Conservation (phyloP, 2,888 invertebrate genomes). For the Orthonychiurus folsomi region DNA sequence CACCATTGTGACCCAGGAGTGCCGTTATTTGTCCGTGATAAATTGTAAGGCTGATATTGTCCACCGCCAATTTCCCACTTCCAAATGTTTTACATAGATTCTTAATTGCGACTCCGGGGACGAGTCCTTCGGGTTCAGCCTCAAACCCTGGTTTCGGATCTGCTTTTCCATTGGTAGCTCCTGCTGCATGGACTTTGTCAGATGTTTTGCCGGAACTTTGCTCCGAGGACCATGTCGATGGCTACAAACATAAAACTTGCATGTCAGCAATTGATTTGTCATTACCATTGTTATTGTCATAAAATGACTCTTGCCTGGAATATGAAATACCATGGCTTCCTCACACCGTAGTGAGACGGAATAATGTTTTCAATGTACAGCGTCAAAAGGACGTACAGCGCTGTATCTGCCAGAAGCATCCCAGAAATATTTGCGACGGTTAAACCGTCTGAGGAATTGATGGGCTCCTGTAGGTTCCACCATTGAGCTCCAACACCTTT, state of each 20-base stretch:
- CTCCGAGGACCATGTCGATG: slow-evolving; percentile 10
- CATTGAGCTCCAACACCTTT: slow-evolving; percentile 44
- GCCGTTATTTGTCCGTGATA: slow-evolving; percentile 77
- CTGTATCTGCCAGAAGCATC: slow-evolving; percentile 40
- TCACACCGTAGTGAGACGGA: slow-evolving; percentile 62
- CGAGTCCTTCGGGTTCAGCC: slow-evolving; percentile 43
- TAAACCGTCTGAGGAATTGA: slow-evolving; percentile 42
- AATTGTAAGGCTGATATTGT: slow-evolving; percentile 62
- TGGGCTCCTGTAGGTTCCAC: slow-evolving; percentile 42
- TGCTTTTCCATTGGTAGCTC: slow-evolving; percentile 8
- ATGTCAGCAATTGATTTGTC: not conserved
- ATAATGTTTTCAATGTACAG: slow-evolving; percentile 55
- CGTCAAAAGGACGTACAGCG: slow-evolving; percentile 51
- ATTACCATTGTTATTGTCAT: not conserved
- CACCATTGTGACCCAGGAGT: slow-evolving; percentile 78
- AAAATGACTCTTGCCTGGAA: slow-evolving; percentile 48
- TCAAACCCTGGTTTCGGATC: slow-evolving; percentile 42
- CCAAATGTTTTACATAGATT: slow-evolving; percentile 40
- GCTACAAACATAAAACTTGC: not conserved
- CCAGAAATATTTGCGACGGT: slow-evolving; percentile 43
- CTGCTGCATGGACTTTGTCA: not conserved
- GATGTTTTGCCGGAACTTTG: slow-evolving; percentile 11
- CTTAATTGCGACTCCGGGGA: slow-evolving; percentile 44
- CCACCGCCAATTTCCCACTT: slow-evolving; percentile 53
- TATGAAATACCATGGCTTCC: slow-evolving; percentile 57